Evolutionary conservation across 2,113 vertebrate genomes (phyloP), one percentile per base, ranked within the genome.

Genomic region (Limnothrissa miodon): DNA sequence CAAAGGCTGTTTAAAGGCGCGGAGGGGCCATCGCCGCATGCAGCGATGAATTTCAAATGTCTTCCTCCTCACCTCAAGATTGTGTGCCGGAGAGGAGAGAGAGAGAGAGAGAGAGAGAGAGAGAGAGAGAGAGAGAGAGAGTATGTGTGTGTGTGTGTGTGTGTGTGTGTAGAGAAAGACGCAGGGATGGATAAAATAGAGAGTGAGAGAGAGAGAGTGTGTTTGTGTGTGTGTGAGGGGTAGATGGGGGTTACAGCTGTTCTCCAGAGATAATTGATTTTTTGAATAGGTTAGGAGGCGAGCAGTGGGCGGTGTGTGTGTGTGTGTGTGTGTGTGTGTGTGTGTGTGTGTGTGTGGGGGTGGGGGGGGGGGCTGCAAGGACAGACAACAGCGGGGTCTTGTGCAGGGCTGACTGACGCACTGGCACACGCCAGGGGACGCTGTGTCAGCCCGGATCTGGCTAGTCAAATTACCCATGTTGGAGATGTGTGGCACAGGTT

Each of bases 251-350:
- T 85, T 90, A 89, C 91, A 83, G 87, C 86, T 87, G 86, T 87
- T 89, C 84, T 56, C 84, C 74, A n/a, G 86, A 89, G 87, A 89
- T 89, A 89, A 89, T 89, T 89, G 88, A 89, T 89, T 89, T 89
- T 74, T 87, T 83, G 84, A 89, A 87, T 88, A 85, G 87, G 56
- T 83, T 48, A 86, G 78, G 78, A 81, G 62, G 70, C 84, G 82
- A 85, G 87, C 66, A 82, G 66, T 42, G 78, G 84, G 81, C 78
- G 85, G 79, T 59, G 82, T 29, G n/a, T n/a, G n/a, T n/a, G n/a
- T n/a, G n/a, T n/a, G n/a, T n/a, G n/a, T n/a, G n/a, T n/a, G n/a
- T n/a, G n/a, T n/a, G n/a, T n/a, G n/a, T n/a, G n/a, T n/a, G n/a
- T n/a, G n/a, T n/a, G n/a, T n/a, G n/a, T n/a, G n/a, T n/a, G n/a